phyloP scores from a whole-genome alignment of 2,888 invertebrate genomes.

The Conistra vaccinii region DNA sequence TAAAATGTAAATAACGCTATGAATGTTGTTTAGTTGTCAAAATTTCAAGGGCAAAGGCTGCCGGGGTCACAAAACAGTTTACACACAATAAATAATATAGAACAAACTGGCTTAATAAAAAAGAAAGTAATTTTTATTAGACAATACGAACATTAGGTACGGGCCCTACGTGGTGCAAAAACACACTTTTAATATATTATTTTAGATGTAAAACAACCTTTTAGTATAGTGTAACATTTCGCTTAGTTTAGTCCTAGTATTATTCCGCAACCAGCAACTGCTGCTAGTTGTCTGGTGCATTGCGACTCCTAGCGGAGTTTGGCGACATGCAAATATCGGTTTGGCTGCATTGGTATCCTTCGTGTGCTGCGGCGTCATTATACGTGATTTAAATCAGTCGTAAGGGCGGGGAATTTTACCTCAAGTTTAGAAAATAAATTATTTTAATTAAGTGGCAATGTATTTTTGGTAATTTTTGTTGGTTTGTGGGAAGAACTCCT shows the following conservation, averaged over 20 bases:
- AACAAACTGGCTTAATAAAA: background rate
- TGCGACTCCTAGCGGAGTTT: conserved; percentile 60
- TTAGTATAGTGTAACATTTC: background rate
- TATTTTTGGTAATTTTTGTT: background rate
- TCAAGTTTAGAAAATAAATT: background rate
- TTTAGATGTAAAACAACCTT: background rate
- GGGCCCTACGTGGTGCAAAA: background rate
- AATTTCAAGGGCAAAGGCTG: background rate
- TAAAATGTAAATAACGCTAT: background rate
- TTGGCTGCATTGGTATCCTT: conserved; percentile 52
- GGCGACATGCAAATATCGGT: conserved; percentile 66
- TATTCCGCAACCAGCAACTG: conserved; percentile 36
- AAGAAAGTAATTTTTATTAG: background rate
- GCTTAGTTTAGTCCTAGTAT: conserved; percentile 12
- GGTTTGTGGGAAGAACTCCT: background rate
- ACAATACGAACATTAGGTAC: background rate
- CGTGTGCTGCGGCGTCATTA: conserved; percentile 35
- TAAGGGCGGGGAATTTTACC: conserved; percentile 1
- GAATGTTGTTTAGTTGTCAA: background rate
- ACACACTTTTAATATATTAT: background rate
- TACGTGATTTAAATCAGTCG: conserved; percentile 21
- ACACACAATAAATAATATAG: background rate
- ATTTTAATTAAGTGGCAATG: background rate
- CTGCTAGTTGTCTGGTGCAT: conserved; percentile 41
- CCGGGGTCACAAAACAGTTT: background rate